Base-by-base conservation (phyloP, 2,797 vertebrate species). In the Sebastolobus alascanus region DNA sequence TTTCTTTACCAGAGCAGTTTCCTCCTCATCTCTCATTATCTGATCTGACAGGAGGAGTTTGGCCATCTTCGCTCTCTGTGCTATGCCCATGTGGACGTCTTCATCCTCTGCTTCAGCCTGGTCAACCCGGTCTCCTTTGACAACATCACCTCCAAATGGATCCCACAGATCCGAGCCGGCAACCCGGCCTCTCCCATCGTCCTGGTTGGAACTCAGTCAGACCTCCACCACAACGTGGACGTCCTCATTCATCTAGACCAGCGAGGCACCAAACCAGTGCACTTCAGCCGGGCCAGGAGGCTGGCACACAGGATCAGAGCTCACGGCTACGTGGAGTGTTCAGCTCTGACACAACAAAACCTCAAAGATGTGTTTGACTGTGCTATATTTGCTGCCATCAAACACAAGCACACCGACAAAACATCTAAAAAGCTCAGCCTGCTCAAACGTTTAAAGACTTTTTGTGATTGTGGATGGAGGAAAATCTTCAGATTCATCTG, bases 61-160 rank as follows among this genome's bases (percentile, higher is more conserved):
- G 98, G 97, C 71, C 95, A 96, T 77, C 94, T 99, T 69, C 96
- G 97, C 73, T 97, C 97, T 0, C 95, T 99, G 75, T 99, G 97
- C 82, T 99, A 98, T 68, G 93, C 96, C 10, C 97, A 98, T 56
- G 97, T 97, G 0, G 98, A 99, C 0, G 97, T 99, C 86, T 99
- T 99, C 95, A 94, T 99, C 88, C 97, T 98, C 37, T 99, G 98
- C 95, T 99, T 99, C 96, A 99, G 98, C 12, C 96, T 99, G 63
- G 97, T 99, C 72, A 97, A 98, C 86, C 98, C 98, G 1, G 95
- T 96, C 33, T 98, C 98, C 67, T 99, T 99, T 87, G 95, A 97
- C 76, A 99, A 97, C 89, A 94, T 99, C 84, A 95, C 96, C 4
- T 97, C 97, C 87, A 99, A 98, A 89, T 98, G 98, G 97, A 97